Evolutionary conservation across 2,888 invertebrate genomes (phyloP), one percentile per base, ranked within the genome.

Genomic region (Vesta saturnalis): DNA sequence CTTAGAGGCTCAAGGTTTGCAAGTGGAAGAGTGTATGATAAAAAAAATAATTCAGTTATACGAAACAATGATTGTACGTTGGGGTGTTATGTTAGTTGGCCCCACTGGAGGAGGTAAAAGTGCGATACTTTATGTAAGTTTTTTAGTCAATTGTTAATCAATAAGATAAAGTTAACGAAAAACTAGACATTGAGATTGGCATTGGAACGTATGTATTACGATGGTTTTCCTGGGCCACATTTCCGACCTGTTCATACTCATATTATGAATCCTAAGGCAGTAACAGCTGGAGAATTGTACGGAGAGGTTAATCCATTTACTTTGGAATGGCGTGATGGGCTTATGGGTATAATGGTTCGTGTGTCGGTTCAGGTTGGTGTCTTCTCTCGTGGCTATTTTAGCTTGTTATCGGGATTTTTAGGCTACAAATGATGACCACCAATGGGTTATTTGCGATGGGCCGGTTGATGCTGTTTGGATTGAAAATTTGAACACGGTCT

Each of bases 391-490:
- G 19, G 5, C n/a, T 39, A n/a, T 39, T 39, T 6, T 15, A 16
- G n/a, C 23, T 35, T 2, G 22, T 56, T 14, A 5, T 56, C 19
- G n/a, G 43, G 46, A 63, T 69, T 71, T 73, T 60, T 64, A 87
- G 86, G 80, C 79, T 66, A 81, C 80, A 65, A 87, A 85, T 2
- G 86, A 89, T 64, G 91, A 94, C 76, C 95, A 96, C 81, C 95
- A 96, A 79, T 96, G 96, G 96, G 88, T 96, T 60, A 89, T 95
- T 47, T 95, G 95, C 82, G 96, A 96, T 80, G 96, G 96, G 0
- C 96, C 94, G 0, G 95, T 96, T 0, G 96, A 96, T 82, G 95
- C 96, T 0, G 91, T 95, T 16, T 96, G 96, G 96, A 96, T 96
- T 72, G 96, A 96, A 83, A 96, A 95, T 80, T 90, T 96, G 89